phyloP scores from a whole-genome alignment of 2,888 invertebrate genomes.

The Sylvicola fuscatus region DNA sequence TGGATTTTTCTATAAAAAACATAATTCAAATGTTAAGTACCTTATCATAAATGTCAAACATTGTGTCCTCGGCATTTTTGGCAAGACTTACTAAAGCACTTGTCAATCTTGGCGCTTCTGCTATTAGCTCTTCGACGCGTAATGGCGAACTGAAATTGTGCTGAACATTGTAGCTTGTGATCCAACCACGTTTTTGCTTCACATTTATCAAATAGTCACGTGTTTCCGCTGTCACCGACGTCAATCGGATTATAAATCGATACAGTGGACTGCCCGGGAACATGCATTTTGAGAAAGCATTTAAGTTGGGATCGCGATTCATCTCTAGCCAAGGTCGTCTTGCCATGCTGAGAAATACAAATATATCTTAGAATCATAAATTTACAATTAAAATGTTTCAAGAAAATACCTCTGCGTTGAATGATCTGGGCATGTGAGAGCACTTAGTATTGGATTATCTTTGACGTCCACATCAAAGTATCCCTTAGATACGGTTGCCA shows the following conservation, averaged over 20 bases:
- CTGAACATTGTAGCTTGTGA: conserved; percentile 47
- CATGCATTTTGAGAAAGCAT: conserved; percentile 39
- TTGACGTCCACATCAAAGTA: conserved; percentile 33
- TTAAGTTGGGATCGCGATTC: conserved; percentile 36
- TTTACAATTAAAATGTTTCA: too few species aligned
- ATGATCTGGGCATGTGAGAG: conserved; percentile 31
- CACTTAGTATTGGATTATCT: conserved; percentile 25
- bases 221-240: conserved; percentile 21
- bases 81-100: conserved; percentile 32
- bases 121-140: conserved; percentile 38
- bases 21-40: conserved; percentile 8
- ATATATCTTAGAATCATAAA: too few species aligned
- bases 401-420: conserved; percentile 9
- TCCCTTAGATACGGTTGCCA: conserved; percentile 36
- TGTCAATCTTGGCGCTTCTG: conserved; percentile 33
- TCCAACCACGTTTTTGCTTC: conserved; percentile 29
- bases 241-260: conserved; percentile 24
- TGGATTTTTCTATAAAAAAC: background rate
- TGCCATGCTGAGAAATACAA: background rate
- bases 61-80: conserved; percentile 31
- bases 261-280: conserved; percentile 40
- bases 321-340: conserved; percentile 30
- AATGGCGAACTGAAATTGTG: conserved; percentile 45
- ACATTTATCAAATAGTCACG: conserved; percentile 19
- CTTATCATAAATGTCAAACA: conserved; percentile 36